Evolutionary conservation across 2,888 invertebrate genomes (phyloP), one percentile per base, ranked within the genome.

Genomic region (Leptopilina syphax): DNA sequence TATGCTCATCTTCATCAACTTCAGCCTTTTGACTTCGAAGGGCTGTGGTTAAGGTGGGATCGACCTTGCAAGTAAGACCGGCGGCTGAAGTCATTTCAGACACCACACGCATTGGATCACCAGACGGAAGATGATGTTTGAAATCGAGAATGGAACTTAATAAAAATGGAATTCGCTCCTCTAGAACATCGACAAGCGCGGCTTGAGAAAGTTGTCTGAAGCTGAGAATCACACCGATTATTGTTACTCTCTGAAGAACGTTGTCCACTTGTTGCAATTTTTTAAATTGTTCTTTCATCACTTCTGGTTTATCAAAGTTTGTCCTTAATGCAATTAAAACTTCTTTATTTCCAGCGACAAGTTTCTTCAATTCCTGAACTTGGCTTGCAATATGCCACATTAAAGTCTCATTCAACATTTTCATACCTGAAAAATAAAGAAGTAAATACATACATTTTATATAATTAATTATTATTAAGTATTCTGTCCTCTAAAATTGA

Each of bases 301-400:
- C 96, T 87, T 99, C 99, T 0, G 99, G 99, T 90, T 99, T 99
- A 91, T 99, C 99, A 90, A 99, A 99, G 92, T 98, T 98, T 0
- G 98, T 98, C 86, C 99, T 94, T 66, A 99, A 93, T 82, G 96
- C 95, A 82, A 97, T 95, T 9, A 99, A 93, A 13, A 98, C 96
- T 84, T 99, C 99, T 90, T 98, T 98, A 91, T 99, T 99, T 79
- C 95, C 94, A 54, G 96, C 95, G 0, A 99, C 99, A 81, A 99
- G 93, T 83, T 96, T 95, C 92, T 98, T 99, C 57, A 99, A 92
- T 91, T 99, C 99, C 87, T 97, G 97, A 12, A 99, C 98, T 93
- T 99, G 99, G 90, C 98, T 98, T 12, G 99, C 96, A 85, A 99
- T 98, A 90, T 99, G 99, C 97, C 98, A 98, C 97, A 99, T 98